Percentiles rank a stretch among this genome's conserved stretches.
These are phyloP conservation scores for Centroberyx gerrardi DNA, from an alignment of 2,797 vertebrate species.

Conservation along the genomic window DNA sequence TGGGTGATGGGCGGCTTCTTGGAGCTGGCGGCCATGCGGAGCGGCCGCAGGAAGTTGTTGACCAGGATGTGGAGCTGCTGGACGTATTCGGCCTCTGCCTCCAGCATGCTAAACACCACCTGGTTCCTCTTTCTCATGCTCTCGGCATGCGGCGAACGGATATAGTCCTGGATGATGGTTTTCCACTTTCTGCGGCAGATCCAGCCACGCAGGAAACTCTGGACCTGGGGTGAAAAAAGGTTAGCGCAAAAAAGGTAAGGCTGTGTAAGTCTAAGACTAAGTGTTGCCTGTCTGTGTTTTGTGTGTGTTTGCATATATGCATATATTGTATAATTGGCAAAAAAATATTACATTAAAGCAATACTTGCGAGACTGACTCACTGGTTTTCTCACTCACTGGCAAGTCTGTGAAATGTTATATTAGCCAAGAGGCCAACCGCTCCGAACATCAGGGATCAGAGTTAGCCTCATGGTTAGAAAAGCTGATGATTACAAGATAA, in stretches of 20 bases:
- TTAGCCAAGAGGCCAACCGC: too few relatives aligned
- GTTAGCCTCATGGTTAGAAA: too few relatives aligned
- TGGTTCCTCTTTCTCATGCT: conserved; percentile 99
- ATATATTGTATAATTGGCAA: too few relatives aligned
- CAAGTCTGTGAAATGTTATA: too few relatives aligned
- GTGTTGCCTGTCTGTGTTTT: neutral
- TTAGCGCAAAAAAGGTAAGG: neutral
- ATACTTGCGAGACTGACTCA: too few relatives aligned
- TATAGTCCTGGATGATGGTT: conserved; percentile 98
- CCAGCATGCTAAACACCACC: conserved; percentile 99
- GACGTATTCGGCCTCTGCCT: conserved; percentile 97
- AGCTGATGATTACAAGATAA: too few relatives aligned
- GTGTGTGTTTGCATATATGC: neutral
- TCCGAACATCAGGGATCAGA: too few relatives aligned
- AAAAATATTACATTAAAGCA: too few relatives aligned
- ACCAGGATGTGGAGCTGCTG: conserved; percentile 98
- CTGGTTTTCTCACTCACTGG: too few relatives aligned
- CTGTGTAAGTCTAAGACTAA: neutral
- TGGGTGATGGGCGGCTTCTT: conserved; percentile 98
- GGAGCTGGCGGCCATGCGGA: conserved; percentile 98
- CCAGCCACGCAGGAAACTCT: conserved; percentile 98
- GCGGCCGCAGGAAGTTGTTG: conserved; percentile 97
- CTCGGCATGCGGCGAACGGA: conserved; percentile 96
- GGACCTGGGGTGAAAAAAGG: conserved; percentile 85
- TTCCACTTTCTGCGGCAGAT: conserved; percentile 98